Base-by-base conservation (phyloP, 2,113 vertebrate genomes). In the Cyprinodon brontotheroides region DNA sequence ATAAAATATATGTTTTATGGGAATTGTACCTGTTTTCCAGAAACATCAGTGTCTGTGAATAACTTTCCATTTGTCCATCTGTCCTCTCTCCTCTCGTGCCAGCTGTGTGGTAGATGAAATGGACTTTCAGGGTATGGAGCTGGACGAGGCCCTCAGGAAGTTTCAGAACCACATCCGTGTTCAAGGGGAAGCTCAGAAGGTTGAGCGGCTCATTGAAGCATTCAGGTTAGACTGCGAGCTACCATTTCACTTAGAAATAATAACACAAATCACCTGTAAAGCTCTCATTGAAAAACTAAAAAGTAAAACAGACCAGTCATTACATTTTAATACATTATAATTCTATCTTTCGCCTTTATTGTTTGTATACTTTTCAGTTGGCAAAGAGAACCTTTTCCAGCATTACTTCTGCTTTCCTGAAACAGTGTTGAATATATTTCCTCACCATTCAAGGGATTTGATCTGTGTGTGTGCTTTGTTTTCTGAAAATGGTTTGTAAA, bases 71-170 rank as follows among this genome's bases (percentile, higher is more conserved):
- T 15, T 61, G 11, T 14, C 20, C 9, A 3, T 65, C 48, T 50
- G 2, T 82, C 62, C 67, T 50, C 20, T 75, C 78, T 57, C 4
- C 17, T 50, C 10, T 0, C 29, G 45, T 39, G 11, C 20, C 92
- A 99, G 98, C 90, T 99, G 98, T 45, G 97, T 99, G 86, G 98
- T 99, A 20, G 97, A 99, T 72, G 97, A 99, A 89, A 97, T 99
- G 97, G 97, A 99, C 89, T 98, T 99, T 92, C 97, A 97, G 20
- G 89, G 94, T 70, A 98, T 97, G 97, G 98, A 99, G 92, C 93
- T 99, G 88, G 98, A 99, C 61, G 97, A 99, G 91, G 98, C 98
- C 41, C 96, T 99, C 87, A 93, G 98, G 87, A 99, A 98, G 91
- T 99, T 99, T 92, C 98, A 99, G 92, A 97, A 97, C 41, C 98